Conservation (phyloP, 2,797 vertebrate species). For the Pempheris klunzingeri region DNA sequence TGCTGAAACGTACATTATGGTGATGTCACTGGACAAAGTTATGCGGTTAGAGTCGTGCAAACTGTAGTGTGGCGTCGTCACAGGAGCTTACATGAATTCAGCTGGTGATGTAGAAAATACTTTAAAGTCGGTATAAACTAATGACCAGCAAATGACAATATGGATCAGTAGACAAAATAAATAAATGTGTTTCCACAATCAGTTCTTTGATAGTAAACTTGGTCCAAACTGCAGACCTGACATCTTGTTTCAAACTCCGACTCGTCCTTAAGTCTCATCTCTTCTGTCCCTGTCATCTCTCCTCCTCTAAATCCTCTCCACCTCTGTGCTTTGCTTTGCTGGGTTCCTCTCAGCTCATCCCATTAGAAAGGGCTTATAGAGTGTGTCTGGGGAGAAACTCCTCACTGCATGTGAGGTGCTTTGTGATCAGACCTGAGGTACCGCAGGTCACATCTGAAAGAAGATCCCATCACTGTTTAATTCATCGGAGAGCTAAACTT, state of each 20-base stretch:
- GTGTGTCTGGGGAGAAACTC: slow-evolving; percentile 15
- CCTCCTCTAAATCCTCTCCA: slow-evolving; percentile 31
- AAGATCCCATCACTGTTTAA: slow-evolving; percentile 11
- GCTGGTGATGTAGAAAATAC: too few species aligned
- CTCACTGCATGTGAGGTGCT: slow-evolving; percentile 11
- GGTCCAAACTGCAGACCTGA: not conserved
- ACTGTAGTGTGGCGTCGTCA: too few species aligned
- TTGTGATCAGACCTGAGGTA: slow-evolving; percentile 30
- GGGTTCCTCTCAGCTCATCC: slow-evolving; percentile 32
- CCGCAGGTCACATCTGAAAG: slow-evolving; percentile 35
- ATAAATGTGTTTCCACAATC: too few species aligned
- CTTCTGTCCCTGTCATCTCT: slow-evolving; percentile 12
- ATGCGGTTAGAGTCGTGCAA: too few species aligned
- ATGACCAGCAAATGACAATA: too few species aligned
- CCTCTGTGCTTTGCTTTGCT: slow-evolving; percentile 21
- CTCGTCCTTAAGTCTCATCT: slow-evolving; percentile 27
- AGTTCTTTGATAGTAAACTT: slow-evolving; percentile 7
- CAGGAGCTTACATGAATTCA: too few species aligned
- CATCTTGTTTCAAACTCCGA: slow-evolving; percentile 5
- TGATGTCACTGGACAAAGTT: too few species aligned
- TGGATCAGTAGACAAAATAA: too few species aligned
- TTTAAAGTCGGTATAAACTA: too few species aligned
- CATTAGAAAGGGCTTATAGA: slow-evolving; percentile 35
- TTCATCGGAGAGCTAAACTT: slow-evolving; percentile 28
- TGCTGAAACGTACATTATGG: too few species aligned